phyloP scores from a whole-genome alignment of 37 sponge, comb jelly and placozoan genomes.

The Tethya wilhelma region DNA sequence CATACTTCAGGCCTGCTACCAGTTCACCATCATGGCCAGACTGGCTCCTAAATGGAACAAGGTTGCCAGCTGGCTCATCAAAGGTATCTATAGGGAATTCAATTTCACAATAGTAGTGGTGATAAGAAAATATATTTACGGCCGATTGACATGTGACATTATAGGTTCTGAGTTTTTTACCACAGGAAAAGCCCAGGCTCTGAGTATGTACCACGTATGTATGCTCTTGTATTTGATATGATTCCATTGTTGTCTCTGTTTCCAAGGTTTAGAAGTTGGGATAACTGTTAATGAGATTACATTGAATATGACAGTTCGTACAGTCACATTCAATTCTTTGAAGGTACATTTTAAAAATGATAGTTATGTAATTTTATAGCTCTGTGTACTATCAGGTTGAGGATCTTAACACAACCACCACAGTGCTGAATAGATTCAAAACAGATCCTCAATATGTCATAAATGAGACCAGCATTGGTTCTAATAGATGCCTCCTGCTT shows the following conservation, averaged over 20 bases:
- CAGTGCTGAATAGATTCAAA: slow-evolving; percentile 32
- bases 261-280: slow-evolving; percentile 52
- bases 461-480: slow-evolving; percentile 44
- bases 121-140: not conserved
- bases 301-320: slow-evolving; percentile 16
- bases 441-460: slow-evolving; percentile 17
- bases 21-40: slow-evolving; percentile 69
- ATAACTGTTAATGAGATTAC: slow-evolving; percentile 39
- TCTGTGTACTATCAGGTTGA: slow-evolving; percentile 38
- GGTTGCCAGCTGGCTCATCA: slow-evolving; percentile 51
- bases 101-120: not conserved
- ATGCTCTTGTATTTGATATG: slow-evolving; percentile 27
- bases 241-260: too few species aligned
- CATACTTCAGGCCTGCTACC: slow-evolving; percentile 56
- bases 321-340: slow-evolving; percentile 25
- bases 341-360: slow-evolving; percentile 15
- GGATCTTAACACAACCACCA: slow-evolving; percentile 48
- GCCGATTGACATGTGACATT: too few species aligned
- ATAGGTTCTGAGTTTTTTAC: slow-evolving; percentile 58
- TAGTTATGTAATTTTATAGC: not conserved
- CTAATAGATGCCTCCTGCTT: slow-evolving; percentile 58
- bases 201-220: slow-evolving; percentile 27
- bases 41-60: slow-evolving; percentile 90
- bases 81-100: slow-evolving; percentile 44
- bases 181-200: slow-evolving; percentile 32